These are phyloP conservation scores for Oeneis ivallda DNA, from an alignment of 2,888 invertebrate species.

Conservation along the genomic window DNA sequence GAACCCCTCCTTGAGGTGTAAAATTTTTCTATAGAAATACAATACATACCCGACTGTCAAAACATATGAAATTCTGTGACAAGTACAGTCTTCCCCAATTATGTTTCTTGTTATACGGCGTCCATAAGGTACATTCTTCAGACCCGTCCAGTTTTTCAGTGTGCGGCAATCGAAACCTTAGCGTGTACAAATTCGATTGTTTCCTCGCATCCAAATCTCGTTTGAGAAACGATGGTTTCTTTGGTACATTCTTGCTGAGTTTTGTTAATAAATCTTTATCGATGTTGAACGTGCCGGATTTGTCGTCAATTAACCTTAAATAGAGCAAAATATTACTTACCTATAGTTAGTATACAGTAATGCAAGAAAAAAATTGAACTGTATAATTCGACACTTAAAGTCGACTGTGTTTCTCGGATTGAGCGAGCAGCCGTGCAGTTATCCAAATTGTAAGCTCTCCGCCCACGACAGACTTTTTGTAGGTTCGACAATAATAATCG, in stretches of 20 bases:
- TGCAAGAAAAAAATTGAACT: too few relatives aligned
- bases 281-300: conserved; percentile 91
- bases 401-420: too few relatives aligned
- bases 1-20: neutral
- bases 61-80: conserved; percentile 97
- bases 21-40: neutral
- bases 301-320: conserved; percentile 92
- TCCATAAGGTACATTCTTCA: conserved; percentile 95
- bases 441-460: too few relatives aligned
- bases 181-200: conserved; percentile 94
- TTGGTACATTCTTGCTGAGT: conserved; percentile 92
- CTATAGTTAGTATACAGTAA: too few relatives aligned
- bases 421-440: too few relatives aligned
- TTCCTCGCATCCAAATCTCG: conserved; percentile 97
- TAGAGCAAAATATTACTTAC: neutral
- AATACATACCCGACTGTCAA: conserved; percentile 90
- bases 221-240: conserved; percentile 95
- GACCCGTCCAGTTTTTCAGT: conserved; percentile 97
- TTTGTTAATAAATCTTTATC: conserved; percentile 93
- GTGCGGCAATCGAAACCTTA: conserved; percentile 92
- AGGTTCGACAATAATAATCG: too few relatives aligned
- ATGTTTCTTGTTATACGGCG: conserved; percentile 95
- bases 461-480: too few relatives aligned
- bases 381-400: too few relatives aligned
- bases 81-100: conserved; percentile 94